Evolutionary conservation across 2,113 vertebrate species (phyloP).

Genomic region (Vireo altiloquus): DNA sequence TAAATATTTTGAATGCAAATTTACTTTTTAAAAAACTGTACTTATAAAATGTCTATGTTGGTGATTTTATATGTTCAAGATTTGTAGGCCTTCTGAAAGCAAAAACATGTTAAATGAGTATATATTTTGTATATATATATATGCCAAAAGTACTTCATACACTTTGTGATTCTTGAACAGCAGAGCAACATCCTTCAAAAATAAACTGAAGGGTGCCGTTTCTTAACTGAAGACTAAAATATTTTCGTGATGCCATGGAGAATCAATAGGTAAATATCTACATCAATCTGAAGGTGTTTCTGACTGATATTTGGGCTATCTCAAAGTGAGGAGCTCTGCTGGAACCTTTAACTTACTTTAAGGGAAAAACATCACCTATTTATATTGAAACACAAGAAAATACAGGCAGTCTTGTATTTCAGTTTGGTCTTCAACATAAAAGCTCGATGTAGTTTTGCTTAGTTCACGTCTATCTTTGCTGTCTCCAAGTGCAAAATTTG

Average conservation of each 20-base stretch:
- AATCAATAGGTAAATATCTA: neutral
- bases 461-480: neutral
- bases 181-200: neutral
- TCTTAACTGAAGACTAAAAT: neutral
- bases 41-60: neutral
- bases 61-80: neutral
- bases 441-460: neutral
- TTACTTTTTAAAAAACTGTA: accelerated
- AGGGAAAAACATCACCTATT: neutral
- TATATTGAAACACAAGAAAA: neutral
- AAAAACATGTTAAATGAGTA: neutral
- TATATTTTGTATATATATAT: neutral
- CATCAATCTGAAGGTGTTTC: neutral
- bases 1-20: neutral
- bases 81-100: neutral
- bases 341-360: neutral
- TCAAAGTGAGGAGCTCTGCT: neutral
- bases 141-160: neutral
- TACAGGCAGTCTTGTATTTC: neutral
- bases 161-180: neutral
- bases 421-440: neutral
- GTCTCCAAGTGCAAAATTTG: neutral
- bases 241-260: neutral
- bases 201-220: neutral
- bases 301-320: neutral